Evolutionary conservation across 1,140 invertebrate species (phyloP).

Genomic region (Caenorhabditis elegans): DNA sequence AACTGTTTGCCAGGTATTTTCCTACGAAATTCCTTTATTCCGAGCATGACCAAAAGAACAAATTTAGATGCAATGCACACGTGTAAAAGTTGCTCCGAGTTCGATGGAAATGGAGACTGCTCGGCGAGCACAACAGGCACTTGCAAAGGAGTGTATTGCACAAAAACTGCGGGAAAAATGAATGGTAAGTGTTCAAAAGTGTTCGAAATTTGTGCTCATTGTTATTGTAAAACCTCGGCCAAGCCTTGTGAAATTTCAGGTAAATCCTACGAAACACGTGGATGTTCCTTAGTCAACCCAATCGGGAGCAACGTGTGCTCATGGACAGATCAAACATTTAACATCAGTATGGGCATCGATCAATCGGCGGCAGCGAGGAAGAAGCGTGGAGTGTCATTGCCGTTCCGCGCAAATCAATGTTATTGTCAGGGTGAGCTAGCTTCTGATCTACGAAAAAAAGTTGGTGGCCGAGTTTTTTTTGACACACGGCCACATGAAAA

Average conservation of each 20-base stretch:
- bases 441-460: neutral
- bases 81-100: neutral
- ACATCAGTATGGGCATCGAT: neutral
- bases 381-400: neutral
- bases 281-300: neutral
- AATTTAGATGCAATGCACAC: neutral
- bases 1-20: neutral
- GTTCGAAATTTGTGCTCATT: no score
- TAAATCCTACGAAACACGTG: neutral
- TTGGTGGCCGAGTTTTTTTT: no score
- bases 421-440: neutral
- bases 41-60: neutral
- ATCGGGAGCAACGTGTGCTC: neutral
- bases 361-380: neutral
- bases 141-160: slow-evolving; percentile 7
- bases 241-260: neutral
- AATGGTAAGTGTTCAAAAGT: neutral
- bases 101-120: neutral
- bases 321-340: slow-evolving; percentile 1
- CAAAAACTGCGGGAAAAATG: neutral
- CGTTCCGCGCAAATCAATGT: neutral
- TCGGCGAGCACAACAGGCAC: neutral
- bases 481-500: no score
- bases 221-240: no score
- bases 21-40: neutral